phyloP scores from a whole-genome alignment of 2,113 vertebrate genomes.

The Vidua chalybeata region DNA sequence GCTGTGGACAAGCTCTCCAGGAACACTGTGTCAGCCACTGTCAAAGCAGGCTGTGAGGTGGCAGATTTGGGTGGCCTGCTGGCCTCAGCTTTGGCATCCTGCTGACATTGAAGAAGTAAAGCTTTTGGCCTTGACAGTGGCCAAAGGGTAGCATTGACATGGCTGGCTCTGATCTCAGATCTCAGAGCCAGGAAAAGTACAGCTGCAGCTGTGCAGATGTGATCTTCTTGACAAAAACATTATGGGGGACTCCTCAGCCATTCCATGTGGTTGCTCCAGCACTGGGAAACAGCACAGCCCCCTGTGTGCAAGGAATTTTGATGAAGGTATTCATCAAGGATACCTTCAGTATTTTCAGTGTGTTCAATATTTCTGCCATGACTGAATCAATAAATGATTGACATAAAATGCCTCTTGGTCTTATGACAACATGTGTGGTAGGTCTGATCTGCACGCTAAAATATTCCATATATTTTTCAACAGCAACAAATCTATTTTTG shows the following conservation, averaged over 20 bases:
- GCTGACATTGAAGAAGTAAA: neutral
- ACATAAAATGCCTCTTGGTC: neutral
- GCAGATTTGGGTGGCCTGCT: neutral
- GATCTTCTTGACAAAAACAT: neutral
- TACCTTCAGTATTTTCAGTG: neutral
- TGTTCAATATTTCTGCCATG: neutral
- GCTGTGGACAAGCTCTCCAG: neutral
- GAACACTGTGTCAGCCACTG: neutral
- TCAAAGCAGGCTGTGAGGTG: neutral
- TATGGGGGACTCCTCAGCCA: neutral
- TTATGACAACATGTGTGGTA: neutral
- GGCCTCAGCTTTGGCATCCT: neutral
- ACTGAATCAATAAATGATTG: neutral
- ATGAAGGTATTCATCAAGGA: neutral
- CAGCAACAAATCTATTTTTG: neutral
- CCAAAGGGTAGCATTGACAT: rapidly evolving
- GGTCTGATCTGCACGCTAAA: neutral
- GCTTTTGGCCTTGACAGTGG: neutral
- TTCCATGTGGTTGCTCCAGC: rapidly evolving
- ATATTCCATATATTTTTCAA: neutral
- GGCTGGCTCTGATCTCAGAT: neutral
- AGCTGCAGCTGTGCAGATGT: neutral
- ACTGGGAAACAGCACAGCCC: rapidly evolving
- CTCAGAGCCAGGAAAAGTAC: neutral
- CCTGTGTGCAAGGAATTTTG: rapidly evolving